Evolutionary conservation across 2,113 vertebrate genomes (phyloP).

Genomic region (Bubo blakistoni): DNA sequence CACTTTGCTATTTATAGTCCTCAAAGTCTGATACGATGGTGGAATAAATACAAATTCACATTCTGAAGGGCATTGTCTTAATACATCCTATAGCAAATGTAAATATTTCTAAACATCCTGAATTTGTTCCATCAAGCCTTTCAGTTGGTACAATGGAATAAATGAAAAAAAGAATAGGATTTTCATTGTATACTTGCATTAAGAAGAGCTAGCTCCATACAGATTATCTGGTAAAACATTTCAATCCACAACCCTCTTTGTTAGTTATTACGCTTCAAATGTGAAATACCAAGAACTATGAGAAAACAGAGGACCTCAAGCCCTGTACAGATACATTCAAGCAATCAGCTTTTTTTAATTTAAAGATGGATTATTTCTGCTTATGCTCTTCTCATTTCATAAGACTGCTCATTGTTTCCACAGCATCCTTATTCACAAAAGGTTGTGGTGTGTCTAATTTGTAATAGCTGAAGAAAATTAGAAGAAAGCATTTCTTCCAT

Average conservation of each 20-base stretch:
- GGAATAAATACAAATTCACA: neutral
- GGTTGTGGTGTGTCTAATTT: too few species aligned
- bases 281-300: neutral
- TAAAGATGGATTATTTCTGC: neutral
- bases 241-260: neutral
- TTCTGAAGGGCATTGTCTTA: neutral
- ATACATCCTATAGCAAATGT: neutral
- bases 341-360: neutral
- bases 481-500: neutral
- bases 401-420: neutral
- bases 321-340: too few species aligned
- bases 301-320: neutral
- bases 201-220: neutral
- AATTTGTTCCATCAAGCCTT: neutral
- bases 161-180: neutral
- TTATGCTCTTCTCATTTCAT: neutral
- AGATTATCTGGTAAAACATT: neutral
- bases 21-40: neutral
- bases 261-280: neutral
- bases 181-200: neutral
- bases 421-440: neutral
- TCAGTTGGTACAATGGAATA: neutral
- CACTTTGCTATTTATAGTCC: neutral
- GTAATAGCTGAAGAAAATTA: neutral
- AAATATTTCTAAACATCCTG: neutral